Base-by-base conservation (phyloP, 2,797 vertebrate genomes). In the Chaetophractus vellerosus region DNA sequence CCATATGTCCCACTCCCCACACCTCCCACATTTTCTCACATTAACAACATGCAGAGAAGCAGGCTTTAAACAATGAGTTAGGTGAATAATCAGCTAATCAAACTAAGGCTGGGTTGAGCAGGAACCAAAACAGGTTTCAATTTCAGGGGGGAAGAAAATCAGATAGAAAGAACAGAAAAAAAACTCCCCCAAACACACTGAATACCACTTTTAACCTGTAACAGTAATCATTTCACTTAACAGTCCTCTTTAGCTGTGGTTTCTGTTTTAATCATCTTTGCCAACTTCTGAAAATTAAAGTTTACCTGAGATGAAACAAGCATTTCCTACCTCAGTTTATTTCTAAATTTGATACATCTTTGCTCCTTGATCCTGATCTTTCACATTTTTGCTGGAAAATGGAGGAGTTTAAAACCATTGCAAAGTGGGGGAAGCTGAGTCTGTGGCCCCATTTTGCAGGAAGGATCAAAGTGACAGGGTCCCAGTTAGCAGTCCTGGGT, bases 261-360 rank as follows among this genome's bases (percentile, higher is more conserved):
- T 75, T 59, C 59, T 18, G 66, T 59, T 68, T 50, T 41, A 28
- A 26, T 45, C 48, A 55, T 82, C 87, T 69, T 31, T 63, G 68
- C 4, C 18, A 92, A 63, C 26, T 83, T 82, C 48, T 57, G 41
- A 92, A 95, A 81, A 72, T 28, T 14, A 75, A 81, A 64, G 21
- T 57, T 78, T 74, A 16, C 21, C 31, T 57, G 74, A 21, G 28
- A 36, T 83, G 41, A 64, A 95, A 82, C 63, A 87, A 28, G 9
- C 41, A 66, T 72, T 48, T n/a, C 36, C 48, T 26, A 14, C 55
- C 19, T 78, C 0, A 0, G 21, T 18, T 76, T 84, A 3, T 75
- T 88, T 94, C 61, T 92, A 82, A 84, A 78, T 92, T 28, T 78
- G 81, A 48, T 55, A 33, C 33, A 45, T 15, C 87, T 87, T 86